Percentiles rank a stretch among this genome's conserved stretches.
These are phyloP conservation scores for Pygmarrhopalites habei DNA, from an alignment of 1,140 invertebrate genomes.

Conservation along the genomic window DNA sequence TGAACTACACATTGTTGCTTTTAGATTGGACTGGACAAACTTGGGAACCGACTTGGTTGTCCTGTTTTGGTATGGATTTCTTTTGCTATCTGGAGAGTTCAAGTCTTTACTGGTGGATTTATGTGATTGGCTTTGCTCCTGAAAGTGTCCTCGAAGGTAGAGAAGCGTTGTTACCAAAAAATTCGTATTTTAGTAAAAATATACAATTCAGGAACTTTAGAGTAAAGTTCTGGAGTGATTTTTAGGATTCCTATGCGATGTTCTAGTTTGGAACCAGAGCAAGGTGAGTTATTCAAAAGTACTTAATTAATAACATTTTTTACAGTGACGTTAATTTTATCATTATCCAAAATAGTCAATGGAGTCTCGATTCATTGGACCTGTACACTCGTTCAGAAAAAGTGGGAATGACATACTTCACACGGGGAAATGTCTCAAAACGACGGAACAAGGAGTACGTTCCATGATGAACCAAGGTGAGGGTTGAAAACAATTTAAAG, in stretches of 20 bases:
- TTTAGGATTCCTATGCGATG: background rate
- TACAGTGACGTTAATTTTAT: background rate
- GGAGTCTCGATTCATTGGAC: background rate
- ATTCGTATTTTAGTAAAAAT: no score
- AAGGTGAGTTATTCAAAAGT: background rate
- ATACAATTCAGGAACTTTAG: no score
- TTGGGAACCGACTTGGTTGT: slow-evolving; percentile 7
- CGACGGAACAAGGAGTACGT: background rate
- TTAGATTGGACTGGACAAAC: background rate
- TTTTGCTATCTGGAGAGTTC: background rate
- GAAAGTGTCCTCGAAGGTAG: background rate
- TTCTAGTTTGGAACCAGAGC: background rate
- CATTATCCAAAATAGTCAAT: background rate
- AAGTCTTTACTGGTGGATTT: background rate
- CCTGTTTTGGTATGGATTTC: background rate
- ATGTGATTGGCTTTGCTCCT: background rate
- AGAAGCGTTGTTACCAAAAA: no score
- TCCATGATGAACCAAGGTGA: background rate
- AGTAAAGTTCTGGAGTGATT: no score
- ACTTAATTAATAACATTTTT: background rate
- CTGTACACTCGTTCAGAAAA: background rate
- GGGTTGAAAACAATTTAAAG: no score
- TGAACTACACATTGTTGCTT: background rate
- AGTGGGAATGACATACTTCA: background rate
- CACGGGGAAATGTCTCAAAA: background rate